Percentiles rank a stretch among this genome's conserved stretches.
These are phyloP conservation scores for Mastomys natalensis DNA, from an alignment of 2,113 vertebrate species.

Conservation along the genomic window DNA sequence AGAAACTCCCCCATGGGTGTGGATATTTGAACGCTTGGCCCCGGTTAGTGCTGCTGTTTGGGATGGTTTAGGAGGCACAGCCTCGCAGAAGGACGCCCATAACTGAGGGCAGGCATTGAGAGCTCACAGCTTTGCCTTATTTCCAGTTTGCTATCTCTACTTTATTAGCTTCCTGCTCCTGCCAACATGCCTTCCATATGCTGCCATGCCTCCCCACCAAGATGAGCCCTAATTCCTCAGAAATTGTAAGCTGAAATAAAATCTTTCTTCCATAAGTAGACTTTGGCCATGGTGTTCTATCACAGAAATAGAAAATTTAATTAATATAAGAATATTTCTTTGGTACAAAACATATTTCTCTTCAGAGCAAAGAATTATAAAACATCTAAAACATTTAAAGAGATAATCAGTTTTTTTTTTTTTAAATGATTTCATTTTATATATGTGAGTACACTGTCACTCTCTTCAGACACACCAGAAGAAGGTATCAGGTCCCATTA, in stretches of 20 bases:
- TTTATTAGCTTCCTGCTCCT: neutral
- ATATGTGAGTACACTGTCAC: too few species aligned
- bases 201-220: neutral
- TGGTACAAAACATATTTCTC: slow-evolving; percentile 26
- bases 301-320: neutral
- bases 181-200: neutral
- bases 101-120: neutral
- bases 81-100: neutral
- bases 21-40: neutral
- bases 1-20: neutral
- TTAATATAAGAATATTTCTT: neutral
- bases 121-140: neutral
- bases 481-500: too few species aligned
- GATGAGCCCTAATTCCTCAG: neutral
- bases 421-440: too few species aligned
- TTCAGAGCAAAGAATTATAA: slow-evolving; percentile 6
- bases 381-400: neutral
- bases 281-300: neutral
- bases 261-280: neutral
- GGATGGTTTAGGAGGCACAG: neutral
- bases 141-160: neutral
- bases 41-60: neutral
- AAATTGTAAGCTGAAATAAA: neutral
- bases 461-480: too few species aligned
- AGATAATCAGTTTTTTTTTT: neutral